phyloP scores from a whole-genome alignment of 1,140 invertebrate genomes.

The Apis laboriosa region DNA sequence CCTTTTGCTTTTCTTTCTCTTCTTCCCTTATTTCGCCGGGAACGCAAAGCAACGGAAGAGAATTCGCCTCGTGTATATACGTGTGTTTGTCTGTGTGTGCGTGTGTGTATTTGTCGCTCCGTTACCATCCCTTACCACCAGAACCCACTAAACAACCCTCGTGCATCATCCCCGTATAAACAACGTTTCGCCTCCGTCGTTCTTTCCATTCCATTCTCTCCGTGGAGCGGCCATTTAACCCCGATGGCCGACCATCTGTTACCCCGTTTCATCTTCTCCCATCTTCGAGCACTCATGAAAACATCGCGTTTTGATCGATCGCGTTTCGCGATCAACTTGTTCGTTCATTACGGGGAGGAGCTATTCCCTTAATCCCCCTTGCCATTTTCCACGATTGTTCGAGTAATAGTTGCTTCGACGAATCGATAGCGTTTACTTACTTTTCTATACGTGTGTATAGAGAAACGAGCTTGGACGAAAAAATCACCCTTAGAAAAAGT shows the following conservation, averaged over 20 bases:
- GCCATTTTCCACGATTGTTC: neutral
- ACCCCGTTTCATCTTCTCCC: conserved; percentile 23
- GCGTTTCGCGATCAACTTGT: neutral
- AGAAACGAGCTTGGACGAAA: too few relatives aligned
- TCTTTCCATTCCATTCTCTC: conserved; percentile 4
- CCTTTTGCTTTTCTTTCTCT: conserved; percentile 5
- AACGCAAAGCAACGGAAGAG: neutral
- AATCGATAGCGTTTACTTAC: too few relatives aligned
- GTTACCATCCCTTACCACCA: neutral
- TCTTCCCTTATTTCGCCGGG: neutral
- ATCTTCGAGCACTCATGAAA: conserved; percentile 2
- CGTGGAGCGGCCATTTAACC: neutral
- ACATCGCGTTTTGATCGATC: conserved; percentile 42
- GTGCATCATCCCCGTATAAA: conserved; percentile 26
- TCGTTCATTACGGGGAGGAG: neutral
- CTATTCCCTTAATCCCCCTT: neutral
- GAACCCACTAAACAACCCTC: too few relatives aligned
- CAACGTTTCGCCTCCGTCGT: conserved; percentile 22
- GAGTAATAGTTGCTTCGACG: too few relatives aligned
- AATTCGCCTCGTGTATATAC: neutral
- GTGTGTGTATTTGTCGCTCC: neutral
- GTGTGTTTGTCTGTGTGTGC: neutral
- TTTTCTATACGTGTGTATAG: too few relatives aligned
- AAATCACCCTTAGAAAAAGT: neutral
- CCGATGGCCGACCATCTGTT: conserved; percentile 29